These are phyloP conservation scores for Nebria salina DNA, from an alignment of 2,888 invertebrate genomes.

Conservation along the genomic window DNA sequence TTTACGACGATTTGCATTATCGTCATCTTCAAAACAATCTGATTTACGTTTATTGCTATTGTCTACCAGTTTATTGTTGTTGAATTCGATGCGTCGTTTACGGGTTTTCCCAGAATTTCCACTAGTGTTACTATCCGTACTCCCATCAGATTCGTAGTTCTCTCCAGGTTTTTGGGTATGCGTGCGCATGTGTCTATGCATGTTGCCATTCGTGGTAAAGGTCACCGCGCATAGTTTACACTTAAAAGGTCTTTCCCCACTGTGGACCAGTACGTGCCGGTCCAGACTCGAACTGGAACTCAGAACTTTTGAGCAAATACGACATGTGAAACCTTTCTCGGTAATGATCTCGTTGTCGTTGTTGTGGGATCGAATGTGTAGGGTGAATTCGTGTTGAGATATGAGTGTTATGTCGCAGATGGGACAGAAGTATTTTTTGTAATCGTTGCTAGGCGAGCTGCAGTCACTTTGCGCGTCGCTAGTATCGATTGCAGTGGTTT, in stretches of 20 bases:
- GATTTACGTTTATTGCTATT: constrained; percentile 57
- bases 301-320: constrained; percentile 75
- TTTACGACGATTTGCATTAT: constrained; percentile 50
- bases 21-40: constrained; percentile 55
- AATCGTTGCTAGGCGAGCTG: constrained; percentile 59
- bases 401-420: constrained; percentile 71
- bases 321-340: constrained; percentile 69
- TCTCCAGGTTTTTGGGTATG: constrained; percentile 67
- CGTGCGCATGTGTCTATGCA: constrained; percentile 84
- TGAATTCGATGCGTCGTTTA: constrained; percentile 60
- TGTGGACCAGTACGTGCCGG: constrained; percentile 82
- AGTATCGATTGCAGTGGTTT: constrained; percentile 58
- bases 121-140: constrained; percentile 64
- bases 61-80: constrained; percentile 60
- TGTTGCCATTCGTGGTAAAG: constrained; percentile 87
- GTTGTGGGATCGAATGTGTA: constrained; percentile 75
- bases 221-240: constrained; percentile 82
- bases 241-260: constrained; percentile 82
- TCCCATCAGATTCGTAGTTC: constrained; percentile 71
- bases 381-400: constrained; percentile 74
- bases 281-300: constrained; percentile 83
- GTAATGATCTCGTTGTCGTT: constrained; percentile 63
- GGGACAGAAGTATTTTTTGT: constrained; percentile 68
- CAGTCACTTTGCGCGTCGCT: constrained; percentile 69
- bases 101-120: constrained; percentile 52